Evolutionary conservation across 2,888 invertebrate genomes (phyloP).

Genomic region (Macaria notata): DNA sequence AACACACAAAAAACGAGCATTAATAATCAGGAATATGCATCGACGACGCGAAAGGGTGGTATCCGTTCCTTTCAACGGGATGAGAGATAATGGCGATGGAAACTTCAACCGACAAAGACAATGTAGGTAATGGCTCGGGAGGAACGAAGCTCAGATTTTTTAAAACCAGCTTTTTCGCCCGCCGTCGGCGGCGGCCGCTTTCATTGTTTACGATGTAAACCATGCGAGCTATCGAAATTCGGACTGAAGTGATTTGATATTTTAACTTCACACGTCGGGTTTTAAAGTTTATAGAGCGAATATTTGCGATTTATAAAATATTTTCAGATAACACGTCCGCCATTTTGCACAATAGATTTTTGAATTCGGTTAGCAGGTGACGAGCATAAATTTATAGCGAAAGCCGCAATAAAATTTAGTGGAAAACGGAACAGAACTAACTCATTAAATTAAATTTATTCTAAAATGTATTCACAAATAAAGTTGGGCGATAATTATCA

Average conservation of each 20-base stretch:
- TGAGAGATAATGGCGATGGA: constrained; percentile 62
- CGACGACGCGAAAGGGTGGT: constrained; percentile 54
- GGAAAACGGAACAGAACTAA: no score
- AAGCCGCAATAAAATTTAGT: no score
- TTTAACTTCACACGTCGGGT: constrained; percentile 17
- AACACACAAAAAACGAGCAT: constrained; percentile 77
- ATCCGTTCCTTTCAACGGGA: constrained; percentile 54
- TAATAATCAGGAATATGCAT: constrained; percentile 81
- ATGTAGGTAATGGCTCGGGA: constrained; percentile 55
- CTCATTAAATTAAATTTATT: constrained; percentile 10
- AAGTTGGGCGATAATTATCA: constrained; percentile 30
- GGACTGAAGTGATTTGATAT: constrained; percentile 22
- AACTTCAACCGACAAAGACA: constrained; percentile 63
- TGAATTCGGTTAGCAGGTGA: no score
- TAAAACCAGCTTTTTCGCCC: constrained; percentile 20
- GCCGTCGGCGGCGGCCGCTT: constrained; percentile 2
- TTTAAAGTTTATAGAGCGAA: constrained; percentile 1
- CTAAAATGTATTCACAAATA: constrained; percentile 19
- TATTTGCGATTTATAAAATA: constrained; percentile 1
- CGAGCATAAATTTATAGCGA: no score
- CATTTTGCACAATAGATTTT: not conserved
- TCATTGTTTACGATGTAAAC: constrained; percentile 28
- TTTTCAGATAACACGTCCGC: not conserved
- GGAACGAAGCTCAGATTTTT: constrained; percentile 36
- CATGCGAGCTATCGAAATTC: constrained; percentile 19